These are phyloP conservation scores for Callithrix jacchus DNA, from an alignment of 2,113 vertebrate species.

Conservation along the genomic window DNA sequence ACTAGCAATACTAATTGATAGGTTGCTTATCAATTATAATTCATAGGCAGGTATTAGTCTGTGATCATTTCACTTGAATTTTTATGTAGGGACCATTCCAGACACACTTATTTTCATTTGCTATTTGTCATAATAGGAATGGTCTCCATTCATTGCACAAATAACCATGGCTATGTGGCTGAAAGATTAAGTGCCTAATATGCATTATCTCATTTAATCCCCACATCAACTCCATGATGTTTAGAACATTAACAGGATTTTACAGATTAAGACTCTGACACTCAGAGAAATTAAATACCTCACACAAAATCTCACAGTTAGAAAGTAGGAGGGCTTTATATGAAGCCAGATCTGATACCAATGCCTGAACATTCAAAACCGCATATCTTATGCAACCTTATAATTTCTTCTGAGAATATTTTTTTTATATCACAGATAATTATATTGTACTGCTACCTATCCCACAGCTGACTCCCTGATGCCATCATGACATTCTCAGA, in stretches of 20 bases:
- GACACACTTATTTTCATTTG: constrained; percentile 24
- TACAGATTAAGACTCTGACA: background rate
- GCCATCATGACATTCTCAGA: background rate
- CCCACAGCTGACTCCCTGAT: too few species aligned
- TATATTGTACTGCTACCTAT: background rate
- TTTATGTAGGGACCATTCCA: constrained; percentile 14
- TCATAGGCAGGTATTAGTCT: constrained; percentile 13
- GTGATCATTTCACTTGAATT: constrained; percentile 51
- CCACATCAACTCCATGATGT: background rate
- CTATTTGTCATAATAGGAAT: constrained; percentile 18
- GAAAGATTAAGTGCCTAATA: background rate
- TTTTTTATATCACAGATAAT: background rate
- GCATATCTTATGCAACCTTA: background rate
- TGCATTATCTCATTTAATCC: constrained; percentile 32
- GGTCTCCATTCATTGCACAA: constrained; percentile 35
- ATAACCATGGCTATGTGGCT: background rate
- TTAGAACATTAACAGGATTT: constrained; percentile 13
- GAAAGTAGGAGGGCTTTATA: background rate
- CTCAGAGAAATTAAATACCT: background rate
- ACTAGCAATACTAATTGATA: background rate
- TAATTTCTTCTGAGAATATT: background rate
- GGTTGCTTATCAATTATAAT: background rate
- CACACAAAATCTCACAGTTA: background rate
- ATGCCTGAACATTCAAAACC: background rate
- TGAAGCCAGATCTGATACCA: background rate